Evolutionary conservation across 2,113 vertebrate genomes (phyloP).

Genomic region (Siniperca knerii): DNA sequence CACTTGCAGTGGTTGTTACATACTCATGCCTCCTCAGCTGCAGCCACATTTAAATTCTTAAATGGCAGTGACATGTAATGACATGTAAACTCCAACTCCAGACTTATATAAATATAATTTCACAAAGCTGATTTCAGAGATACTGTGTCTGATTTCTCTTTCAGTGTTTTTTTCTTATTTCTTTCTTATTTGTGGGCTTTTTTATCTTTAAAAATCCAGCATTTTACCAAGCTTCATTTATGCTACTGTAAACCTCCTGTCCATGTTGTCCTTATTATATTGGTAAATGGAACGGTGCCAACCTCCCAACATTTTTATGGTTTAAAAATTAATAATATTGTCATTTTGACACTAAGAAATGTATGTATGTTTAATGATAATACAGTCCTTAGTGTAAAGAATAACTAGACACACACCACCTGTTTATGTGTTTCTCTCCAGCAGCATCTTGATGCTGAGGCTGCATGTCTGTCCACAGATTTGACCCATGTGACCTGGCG

Average conservation of each 20-base stretch:
- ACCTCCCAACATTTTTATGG: background rate
- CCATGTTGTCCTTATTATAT: background rate
- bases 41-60: no score
- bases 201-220: background rate
- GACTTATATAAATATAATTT: background rate
- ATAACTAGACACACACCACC: constrained; percentile 27
- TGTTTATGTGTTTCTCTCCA: constrained; percentile 48
- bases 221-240: background rate
- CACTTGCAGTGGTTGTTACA: no score
- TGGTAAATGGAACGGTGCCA: background rate
- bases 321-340: background rate
- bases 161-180: no score
- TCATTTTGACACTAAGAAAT: background rate
- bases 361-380: background rate
- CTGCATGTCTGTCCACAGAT: constrained; percentile 60
- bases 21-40: background rate
- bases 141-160: background rate
- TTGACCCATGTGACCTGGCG: constrained; percentile 53
- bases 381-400: background rate
- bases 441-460: constrained; percentile 37
- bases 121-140: background rate
- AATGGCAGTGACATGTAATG: background rate
- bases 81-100: background rate
- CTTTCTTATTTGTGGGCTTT: background rate
- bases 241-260: background rate